Evolutionary conservation across 2,113 vertebrate species (phyloP), one percentile per base, ranked within the genome.

Genomic region (Scophthalmus maximus): DNA sequence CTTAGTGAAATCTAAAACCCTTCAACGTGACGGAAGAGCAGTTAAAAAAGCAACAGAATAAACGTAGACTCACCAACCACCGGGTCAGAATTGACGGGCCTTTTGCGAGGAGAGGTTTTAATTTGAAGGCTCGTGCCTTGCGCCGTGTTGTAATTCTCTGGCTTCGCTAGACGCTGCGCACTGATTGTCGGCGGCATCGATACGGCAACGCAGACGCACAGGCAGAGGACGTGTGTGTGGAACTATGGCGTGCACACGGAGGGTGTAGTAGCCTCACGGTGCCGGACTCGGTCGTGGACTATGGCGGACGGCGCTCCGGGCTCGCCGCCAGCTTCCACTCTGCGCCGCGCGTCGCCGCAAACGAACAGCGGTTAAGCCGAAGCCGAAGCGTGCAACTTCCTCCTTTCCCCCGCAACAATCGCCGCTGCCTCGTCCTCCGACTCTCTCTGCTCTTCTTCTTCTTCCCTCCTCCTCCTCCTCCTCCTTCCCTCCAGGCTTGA

Each of bases 101-200:
- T n/a, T n/a, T n/a, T n/a, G n/a, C n/a, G n/a, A n/a, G n/a, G n/a
- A 7, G 1, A 1, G 4, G 3, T 52, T 73, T 86, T 79, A 82
- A 4, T 63, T 69, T 69, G 58, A 40, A 69, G 12, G 38, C 5
- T 10, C 11, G 2, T 2, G n/a, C n/a, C n/a, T n/a, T n/a, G n/a
- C n/a, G n/a, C n/a, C n/a, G n/a, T 22, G 3, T 2, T 9, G 7
- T 22, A 2, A 14, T 3, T 25, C 9, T 25, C 4, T 22, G 34
- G 17, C 36, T 26, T 25, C 3, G 6, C 74, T 38, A 7, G 36
- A 2, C 36, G 10, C 36, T 38, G 36, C 36, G 10, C 3, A 11
- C 36, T 38, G 36, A n/a, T n/a, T n/a, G n/a, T n/a, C n/a, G n/a
- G n/a, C n/a, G n/a, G n/a, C n/a, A n/a, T n/a, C n/a, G n/a, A n/a